These are phyloP conservation scores for Stegodyphus mimosarum DNA, from an alignment of 1,140 invertebrate species.

Conservation along the genomic window DNA sequence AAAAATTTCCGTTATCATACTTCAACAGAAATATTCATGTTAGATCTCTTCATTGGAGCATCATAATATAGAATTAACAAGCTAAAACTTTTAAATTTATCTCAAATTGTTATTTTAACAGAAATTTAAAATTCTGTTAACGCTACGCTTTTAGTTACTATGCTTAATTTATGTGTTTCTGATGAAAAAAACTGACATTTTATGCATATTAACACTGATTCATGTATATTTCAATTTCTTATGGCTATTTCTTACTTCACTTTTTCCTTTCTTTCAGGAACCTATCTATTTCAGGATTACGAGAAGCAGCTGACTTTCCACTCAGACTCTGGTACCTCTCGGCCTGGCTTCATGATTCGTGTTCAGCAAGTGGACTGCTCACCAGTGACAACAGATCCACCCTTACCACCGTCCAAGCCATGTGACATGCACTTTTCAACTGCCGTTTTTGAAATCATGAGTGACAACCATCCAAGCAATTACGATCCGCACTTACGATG, in stretches of 20 bases:
- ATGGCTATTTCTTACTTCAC: not conserved
- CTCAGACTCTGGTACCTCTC: conserved; percentile 54
- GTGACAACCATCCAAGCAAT: conserved; percentile 62
- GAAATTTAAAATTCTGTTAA: too few relatives aligned
- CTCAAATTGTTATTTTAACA: too few relatives aligned
- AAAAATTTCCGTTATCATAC: too few relatives aligned
- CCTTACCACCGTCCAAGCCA: conserved; percentile 54
- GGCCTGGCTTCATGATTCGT: conserved; percentile 61
- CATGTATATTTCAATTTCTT: too few relatives aligned
- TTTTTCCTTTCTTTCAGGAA: conserved; percentile 32
- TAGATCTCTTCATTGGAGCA: too few relatives aligned
- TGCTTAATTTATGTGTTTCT: too few relatives aligned
- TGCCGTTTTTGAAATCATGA: conserved; percentile 60
- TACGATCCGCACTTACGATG: conserved; percentile 63
- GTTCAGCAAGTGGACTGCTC: conserved; percentile 60
- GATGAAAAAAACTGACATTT: too few relatives aligned
- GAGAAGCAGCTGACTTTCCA: conserved; percentile 59
- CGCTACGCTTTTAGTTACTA: too few relatives aligned
- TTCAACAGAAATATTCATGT: too few relatives aligned
- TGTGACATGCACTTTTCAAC: conserved; percentile 23
- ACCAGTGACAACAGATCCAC: not conserved
- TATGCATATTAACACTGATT: too few relatives aligned
- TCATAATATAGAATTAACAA: too few relatives aligned
- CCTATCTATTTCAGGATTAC: conserved; percentile 52
- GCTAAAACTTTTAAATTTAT: too few relatives aligned